Conservation (phyloP, 2,113 vertebrate genomes). For the Microcebus murinus region DNA sequence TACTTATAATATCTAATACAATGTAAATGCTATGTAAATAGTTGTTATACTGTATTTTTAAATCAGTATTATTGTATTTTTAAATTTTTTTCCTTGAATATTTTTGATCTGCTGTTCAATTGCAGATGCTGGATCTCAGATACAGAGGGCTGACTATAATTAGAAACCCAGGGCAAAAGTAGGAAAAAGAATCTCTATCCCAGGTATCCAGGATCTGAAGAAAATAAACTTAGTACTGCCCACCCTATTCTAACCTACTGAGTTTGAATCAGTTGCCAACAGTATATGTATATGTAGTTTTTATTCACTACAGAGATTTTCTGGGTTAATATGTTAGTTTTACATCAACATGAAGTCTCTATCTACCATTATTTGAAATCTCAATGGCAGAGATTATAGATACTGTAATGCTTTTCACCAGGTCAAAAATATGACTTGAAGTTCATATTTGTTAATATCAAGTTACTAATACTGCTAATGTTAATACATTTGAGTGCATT, state of each 20-base stretch:
- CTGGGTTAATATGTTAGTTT: neutral
- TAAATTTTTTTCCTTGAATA: neutral
- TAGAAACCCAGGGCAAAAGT: slow-evolving; percentile 6
- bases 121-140: neutral
- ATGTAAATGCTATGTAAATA: neutral
- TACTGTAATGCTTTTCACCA: slow-evolving; percentile 7
- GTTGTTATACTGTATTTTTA: neutral
- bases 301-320: slow-evolving; percentile 8
- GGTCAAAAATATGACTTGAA: neutral
- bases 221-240: neutral
- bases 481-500: slow-evolving; percentile 19
- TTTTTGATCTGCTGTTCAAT: neutral
- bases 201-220: neutral
- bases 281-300: neutral
- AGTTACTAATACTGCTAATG: neutral
- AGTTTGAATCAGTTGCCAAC: neutral
- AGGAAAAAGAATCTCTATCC: neutral
- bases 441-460: slow-evolving; percentile 46
- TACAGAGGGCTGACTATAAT: neutral
- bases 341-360: slow-evolving; percentile 41
- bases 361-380: slow-evolving; percentile 36
- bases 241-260: neutral
- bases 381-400: slow-evolving; percentile 38
- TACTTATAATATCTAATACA: neutral
- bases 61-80: neutral